Base-by-base conservation (phyloP, 64 coral and sea anemone genomes). In the Montipora efflorescens region DNA sequence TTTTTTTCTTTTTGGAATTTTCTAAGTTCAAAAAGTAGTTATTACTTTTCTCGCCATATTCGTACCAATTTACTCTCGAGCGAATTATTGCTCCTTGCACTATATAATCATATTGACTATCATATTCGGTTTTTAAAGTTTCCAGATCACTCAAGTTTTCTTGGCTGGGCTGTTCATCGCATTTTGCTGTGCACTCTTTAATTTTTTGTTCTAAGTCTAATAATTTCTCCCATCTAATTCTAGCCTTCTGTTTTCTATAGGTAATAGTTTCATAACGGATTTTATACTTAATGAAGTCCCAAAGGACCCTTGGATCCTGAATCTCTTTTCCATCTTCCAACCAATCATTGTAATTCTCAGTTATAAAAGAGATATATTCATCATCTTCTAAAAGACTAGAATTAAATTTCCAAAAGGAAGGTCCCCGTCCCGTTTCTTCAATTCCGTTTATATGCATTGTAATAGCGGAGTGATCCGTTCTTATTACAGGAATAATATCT, bases 81-180 rank as follows among this genome's bases (percentile, higher is more conserved):
- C 91, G 72, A 45, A 93, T 88, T 10, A 93, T 93, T 46, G 72
- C 75, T 14, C 82, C 72, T 80, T 87, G 59, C 19, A 18, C 82
- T 49, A 93, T 93, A 36, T 93, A 93, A 16, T 93, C 91, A 87
- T 93, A 93, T 36, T 36, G 43, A 48, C 75, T 28, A 6, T 93
- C 73, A 67, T 93, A 93, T 79, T 87, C 91, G 44, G 46, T 76
- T 80, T 87, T 55, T n/a, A 74, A 62, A 19, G 48, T 62, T 89
- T 89, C 87, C 45, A 62, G 50, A 73, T 36, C 45, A 5, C 44
- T 46, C 9, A 92, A 28, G 44, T 91, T 91, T 91, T 91, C 79
- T 83, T 18, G 45, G 15, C 8, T 87, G 20, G 83, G 83, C 6
- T 61, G 46, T 19, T 59, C 44, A 67, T 72, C 48, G 48, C 49